Percentiles rank a stretch among this genome's conserved stretches.
phyloP scores from a whole-genome alignment of 2,888 invertebrate species.

The Mimas tiliae region DNA sequence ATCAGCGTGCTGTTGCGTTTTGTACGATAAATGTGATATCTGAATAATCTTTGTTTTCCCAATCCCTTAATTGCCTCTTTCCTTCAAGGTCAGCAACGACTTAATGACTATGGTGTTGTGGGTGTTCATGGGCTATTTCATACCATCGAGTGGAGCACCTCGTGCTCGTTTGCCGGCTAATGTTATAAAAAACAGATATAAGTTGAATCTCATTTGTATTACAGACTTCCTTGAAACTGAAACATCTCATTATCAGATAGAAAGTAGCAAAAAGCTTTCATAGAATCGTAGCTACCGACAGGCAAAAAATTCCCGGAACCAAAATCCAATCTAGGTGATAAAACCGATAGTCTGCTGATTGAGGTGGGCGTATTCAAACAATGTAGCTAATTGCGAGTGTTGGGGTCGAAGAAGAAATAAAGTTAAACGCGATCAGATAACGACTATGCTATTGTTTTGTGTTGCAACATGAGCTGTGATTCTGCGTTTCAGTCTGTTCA shows the following conservation, averaged over 20 bases:
- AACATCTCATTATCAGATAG: neutral
- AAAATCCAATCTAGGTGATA: slow-evolving; percentile 1
- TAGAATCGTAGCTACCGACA: neutral
- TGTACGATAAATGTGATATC: too few species aligned
- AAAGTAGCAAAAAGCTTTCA: neutral
- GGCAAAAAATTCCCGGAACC: neutral
- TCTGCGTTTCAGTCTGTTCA: slow-evolving; percentile 27
- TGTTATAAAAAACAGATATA: neutral
- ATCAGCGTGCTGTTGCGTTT: too few species aligned
- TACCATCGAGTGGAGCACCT: too few species aligned
- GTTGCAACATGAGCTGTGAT: slow-evolving; percentile 38
- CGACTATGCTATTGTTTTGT: slow-evolving; percentile 35
- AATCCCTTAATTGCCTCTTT: too few species aligned
- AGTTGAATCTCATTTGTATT: neutral
- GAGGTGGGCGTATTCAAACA: slow-evolving; percentile 21
- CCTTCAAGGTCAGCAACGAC: too few species aligned
- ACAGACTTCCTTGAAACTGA: neutral
- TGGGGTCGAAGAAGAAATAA: slow-evolving; percentile 9
- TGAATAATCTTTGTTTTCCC: too few species aligned
- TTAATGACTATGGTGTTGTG: too few species aligned
- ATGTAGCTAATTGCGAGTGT: slow-evolving; percentile 9
- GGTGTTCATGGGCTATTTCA: too few species aligned
- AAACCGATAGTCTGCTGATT: neutral
- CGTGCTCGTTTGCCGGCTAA: too few species aligned
- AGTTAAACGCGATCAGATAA: slow-evolving; percentile 28